phyloP scores from a whole-genome alignment of 2,888 invertebrate species.

The Latrodectus elegans region DNA sequence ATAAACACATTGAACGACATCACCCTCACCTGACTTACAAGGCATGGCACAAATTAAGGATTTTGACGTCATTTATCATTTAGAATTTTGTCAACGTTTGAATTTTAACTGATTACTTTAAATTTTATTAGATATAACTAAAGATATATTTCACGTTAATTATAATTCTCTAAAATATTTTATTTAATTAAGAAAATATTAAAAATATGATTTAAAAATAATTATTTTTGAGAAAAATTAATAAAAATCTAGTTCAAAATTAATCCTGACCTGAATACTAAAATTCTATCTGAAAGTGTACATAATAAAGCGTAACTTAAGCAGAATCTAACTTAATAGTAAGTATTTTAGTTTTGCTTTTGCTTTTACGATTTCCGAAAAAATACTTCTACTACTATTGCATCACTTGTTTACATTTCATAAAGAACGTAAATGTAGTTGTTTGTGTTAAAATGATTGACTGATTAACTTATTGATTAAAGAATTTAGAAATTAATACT shows the following conservation, averaged over 20 bases:
- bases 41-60: no score
- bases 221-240: neutral
- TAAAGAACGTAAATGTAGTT: neutral
- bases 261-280: neutral
- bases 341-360: neutral
- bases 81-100: no score
- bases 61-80: no score
- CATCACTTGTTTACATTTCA: neutral
- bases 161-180: no score
- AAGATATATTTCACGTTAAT: no score
- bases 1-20: no score
- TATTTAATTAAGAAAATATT: no score
- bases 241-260: neutral
- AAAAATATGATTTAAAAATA: no score
- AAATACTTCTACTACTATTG: constrained; percentile 25
- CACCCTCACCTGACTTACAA: no score
- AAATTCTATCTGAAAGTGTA: neutral
- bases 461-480: neutral
- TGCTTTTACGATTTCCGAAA: neutral
- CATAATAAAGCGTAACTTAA: neutral
- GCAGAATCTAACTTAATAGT: neutral
- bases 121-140: no score
- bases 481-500: neutral
- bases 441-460: neutral
- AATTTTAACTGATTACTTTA: no score